Evolutionary conservation across 92 coral and sea anemone genomes (phyloP).

Genomic region (Porites evermanni): DNA sequence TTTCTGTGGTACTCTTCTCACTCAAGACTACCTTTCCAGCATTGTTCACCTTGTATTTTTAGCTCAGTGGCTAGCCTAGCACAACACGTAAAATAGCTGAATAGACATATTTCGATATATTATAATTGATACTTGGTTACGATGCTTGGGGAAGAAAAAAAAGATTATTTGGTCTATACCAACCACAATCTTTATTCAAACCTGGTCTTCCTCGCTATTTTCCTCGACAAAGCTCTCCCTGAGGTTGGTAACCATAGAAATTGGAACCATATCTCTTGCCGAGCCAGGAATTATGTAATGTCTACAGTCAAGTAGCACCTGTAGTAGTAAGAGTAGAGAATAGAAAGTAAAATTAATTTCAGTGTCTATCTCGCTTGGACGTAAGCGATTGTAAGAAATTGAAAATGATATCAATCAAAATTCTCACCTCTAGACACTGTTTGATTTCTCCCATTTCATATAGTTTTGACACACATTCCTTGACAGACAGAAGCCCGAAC

Average conservation of each 20-base stretch:
- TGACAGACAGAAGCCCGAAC: constrained; percentile 86
- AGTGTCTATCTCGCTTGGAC: neutral
- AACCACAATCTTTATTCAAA: constrained; percentile 1
- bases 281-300: constrained; percentile 79
- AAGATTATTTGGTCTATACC: too few relatives aligned
- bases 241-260: constrained; percentile 72
- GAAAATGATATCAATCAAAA: neutral
- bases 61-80: too few relatives aligned
- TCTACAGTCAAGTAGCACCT: constrained; percentile 82
- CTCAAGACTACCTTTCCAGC: too few relatives aligned
- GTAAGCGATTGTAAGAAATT: too few relatives aligned
- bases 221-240: constrained; percentile 61
- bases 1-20: too few relatives aligned
- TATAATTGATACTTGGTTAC: too few relatives aligned
- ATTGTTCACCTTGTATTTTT: too few relatives aligned
- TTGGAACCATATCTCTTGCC: constrained; percentile 91
- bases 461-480: constrained; percentile 90
- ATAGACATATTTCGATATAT: too few relatives aligned
- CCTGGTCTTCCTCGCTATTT: constrained; percentile 29
- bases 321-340: neutral
- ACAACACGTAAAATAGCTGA: too few relatives aligned
- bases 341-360: neutral
- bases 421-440: constrained; percentile 73
- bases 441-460: constrained; percentile 71
- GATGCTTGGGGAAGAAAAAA: too few relatives aligned